Evolutionary conservation across 1,140 invertebrate genomes (phyloP).

Genomic region (Melitaea cinxia): DNA sequence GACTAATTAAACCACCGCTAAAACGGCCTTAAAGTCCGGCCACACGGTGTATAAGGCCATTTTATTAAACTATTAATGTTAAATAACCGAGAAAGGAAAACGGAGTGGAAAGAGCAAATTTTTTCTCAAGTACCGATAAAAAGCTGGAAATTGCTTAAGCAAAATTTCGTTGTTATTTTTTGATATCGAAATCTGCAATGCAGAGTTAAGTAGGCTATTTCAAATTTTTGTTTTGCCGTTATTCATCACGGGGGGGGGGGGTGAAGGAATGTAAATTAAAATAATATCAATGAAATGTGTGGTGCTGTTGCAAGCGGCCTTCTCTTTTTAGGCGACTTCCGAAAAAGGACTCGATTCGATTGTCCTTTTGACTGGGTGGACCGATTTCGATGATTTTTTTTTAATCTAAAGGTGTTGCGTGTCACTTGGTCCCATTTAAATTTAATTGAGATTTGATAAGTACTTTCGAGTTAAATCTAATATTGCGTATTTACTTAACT

Average conservation of each 20-base stretch:
- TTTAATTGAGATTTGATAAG: no score
- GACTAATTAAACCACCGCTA: no score
- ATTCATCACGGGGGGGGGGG: slow-evolving; percentile 42
- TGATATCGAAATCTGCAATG: slow-evolving; percentile 40
- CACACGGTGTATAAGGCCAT: no score
- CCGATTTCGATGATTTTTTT: no score
- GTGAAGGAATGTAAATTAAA: slow-evolving; percentile 43
- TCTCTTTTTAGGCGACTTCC: background rate
- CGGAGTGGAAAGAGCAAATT: background rate
- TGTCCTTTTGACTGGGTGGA: no score
- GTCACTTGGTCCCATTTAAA: no score
- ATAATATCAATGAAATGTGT: slow-evolving; percentile 39
- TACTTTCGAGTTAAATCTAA: no score
- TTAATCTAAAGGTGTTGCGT: no score
- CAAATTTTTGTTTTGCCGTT: slow-evolving; percentile 44
- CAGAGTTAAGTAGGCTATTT: slow-evolving; percentile 40
- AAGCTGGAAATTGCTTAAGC: slow-evolving; percentile 10
- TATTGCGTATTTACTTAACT: no score
- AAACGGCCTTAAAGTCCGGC: no score
- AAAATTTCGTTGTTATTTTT: slow-evolving; percentile 16
- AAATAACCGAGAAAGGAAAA: background rate
- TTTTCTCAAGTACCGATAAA: slow-evolving; percentile 1
- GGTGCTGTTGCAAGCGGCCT: slow-evolving; percentile 19
- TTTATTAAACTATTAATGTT: background rate
- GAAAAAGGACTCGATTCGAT: no score